Evolutionary conservation across 2,113 vertebrate genomes (phyloP).

Genomic region (Centropus unirufus): DNA sequence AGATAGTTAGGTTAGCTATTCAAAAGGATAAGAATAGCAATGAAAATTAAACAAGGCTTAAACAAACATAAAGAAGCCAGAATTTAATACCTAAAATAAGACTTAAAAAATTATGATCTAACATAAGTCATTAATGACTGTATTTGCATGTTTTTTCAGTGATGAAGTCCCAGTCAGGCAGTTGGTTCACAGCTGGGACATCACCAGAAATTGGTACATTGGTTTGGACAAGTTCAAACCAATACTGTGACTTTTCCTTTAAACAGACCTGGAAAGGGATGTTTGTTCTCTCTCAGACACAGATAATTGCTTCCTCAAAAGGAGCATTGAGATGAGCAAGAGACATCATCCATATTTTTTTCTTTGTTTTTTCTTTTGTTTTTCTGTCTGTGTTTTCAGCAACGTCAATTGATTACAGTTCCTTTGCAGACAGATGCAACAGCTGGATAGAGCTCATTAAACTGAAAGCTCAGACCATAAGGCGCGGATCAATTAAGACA

Average conservation of each 20-base stretch:
- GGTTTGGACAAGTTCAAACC: constrained; percentile 60
- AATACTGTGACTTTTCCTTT: constrained; percentile 31
- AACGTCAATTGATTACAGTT: constrained; percentile 99
- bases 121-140: background rate
- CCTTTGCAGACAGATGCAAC: constrained; percentile 99
- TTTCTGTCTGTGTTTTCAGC: constrained; percentile 92
- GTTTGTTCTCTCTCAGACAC: constrained; percentile 78
- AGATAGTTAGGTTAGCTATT: background rate
- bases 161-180: constrained; percentile 47
- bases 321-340: constrained; percentile 77
- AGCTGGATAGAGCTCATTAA: constrained; percentile 99
- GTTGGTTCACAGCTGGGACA: constrained; percentile 32
- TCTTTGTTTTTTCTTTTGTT: constrained; percentile 82
- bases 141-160: constrained; percentile 64
- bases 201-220: constrained; percentile 40
- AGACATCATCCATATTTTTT: constrained; percentile 87
- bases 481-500: constrained; percentile 99
- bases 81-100: constrained; percentile 4
- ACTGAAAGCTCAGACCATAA: constrained; percentile 99
- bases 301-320: constrained; percentile 80
- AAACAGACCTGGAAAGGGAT: constrained; percentile 59
- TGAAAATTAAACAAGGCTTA: constrained; percentile 21
- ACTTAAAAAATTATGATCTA: background rate
- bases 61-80: background rate
- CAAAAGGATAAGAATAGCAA: background rate